Conservation (phyloP, 2,113 vertebrate species). For the Gambusia affinis region DNA sequence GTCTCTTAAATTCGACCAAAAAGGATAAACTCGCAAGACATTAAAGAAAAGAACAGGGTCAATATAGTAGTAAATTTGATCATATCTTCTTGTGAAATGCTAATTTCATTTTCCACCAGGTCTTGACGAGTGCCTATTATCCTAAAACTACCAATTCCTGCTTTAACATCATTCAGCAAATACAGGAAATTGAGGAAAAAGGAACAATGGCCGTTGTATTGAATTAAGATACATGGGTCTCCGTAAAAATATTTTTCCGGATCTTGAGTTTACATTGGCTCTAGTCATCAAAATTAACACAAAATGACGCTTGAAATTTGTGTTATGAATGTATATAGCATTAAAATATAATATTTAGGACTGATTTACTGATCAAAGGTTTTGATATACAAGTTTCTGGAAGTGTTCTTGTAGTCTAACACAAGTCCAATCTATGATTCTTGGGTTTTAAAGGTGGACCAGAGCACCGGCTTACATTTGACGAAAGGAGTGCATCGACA, state of each 20-base stretch:
- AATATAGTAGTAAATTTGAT: no score
- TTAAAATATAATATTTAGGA: background rate
- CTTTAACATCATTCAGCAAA: background rate
- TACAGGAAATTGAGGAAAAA: background rate
- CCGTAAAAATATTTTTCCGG: no score
- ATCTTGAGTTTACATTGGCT: no score
- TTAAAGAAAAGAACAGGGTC: no score
- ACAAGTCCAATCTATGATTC: background rate
- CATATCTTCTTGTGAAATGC: background rate
- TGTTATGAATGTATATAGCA: no score
- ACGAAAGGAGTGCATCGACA: constrained; percentile 25
- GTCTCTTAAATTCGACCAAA: background rate
- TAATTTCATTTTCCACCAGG: background rate
- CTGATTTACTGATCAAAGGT: background rate
- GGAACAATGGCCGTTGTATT: no score
- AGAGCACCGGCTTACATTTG: constrained; percentile 29
- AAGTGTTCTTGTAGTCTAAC: background rate
- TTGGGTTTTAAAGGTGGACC: constrained; percentile 6
- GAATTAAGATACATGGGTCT: no score
- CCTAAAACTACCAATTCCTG: background rate
- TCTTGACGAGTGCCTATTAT: background rate
- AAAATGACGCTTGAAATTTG: no score
- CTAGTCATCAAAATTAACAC: no score
- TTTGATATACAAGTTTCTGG: background rate
- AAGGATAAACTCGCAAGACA: no score